Evolutionary conservation across 2,797 vertebrate species (phyloP), one percentile per base, ranked within the genome.

Genomic region (Gambusia yucatana): DNA sequence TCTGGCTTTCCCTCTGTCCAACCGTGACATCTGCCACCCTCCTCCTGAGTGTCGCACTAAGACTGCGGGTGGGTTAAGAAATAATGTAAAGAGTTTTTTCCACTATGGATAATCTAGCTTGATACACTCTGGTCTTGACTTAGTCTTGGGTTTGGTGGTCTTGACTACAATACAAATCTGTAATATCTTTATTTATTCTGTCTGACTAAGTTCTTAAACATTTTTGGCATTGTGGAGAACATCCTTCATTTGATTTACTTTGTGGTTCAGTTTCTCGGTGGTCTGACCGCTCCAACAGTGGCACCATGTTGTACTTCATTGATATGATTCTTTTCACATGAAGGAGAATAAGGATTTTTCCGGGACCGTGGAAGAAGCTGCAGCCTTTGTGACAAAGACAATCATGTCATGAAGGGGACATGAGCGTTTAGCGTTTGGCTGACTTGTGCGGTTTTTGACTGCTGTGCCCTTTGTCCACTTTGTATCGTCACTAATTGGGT

Each of bases 401-500:
- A 20, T 14, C 10, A 14, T 30, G 48, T 50, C 20, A 30, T 39
- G 30, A 9, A 20, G 61, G 61, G 61, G 61, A 65, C 57, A 61
- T 28, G 13, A 17, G 6, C 9, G 11, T 67, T 52, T 33, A 52
- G 47, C 30, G 1, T 52, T 55, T 72, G 30, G 75, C 72, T 76
- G 76, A 52, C 69, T 82, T 59, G 3, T 77, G 61, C 77, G 72
- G 52, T 41, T 84, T 65, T 79, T 67, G 57, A 72, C 69, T 65
- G 70, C 72, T 57, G 28, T 73, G 65, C 74, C 55, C 79, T 84
- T 86, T 86, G 74, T 85, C 77, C 76, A 82, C 71, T 76, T 30
- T 44, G 47, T 80, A 36, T 83, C 84, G 67, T 63, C 67, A 65
- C 72, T 85, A 88, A 92, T 88, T 84, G 79, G 63, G 82, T 86